Evolutionary conservation across 2,888 invertebrate species (phyloP).

Genomic region (Parelbella ahira): DNA sequence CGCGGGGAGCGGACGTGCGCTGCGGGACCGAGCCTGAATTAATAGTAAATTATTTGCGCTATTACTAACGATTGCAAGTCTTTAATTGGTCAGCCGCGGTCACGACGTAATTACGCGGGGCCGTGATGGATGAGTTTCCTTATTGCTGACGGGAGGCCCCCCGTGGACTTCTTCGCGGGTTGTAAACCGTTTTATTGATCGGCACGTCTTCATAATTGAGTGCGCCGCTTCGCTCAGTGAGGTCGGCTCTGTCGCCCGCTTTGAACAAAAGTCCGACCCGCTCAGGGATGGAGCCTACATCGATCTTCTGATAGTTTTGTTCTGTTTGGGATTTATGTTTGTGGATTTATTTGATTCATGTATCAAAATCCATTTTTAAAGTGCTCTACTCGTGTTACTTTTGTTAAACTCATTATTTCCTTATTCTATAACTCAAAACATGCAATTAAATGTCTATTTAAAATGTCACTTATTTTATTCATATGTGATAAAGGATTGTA

Average conservation of each 20-base stretch:
- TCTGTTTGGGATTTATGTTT: constrained; percentile 3
- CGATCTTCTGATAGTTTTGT: constrained; percentile 6
- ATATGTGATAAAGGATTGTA: too few species aligned
- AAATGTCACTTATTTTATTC: too few species aligned
- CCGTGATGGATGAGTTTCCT: constrained; percentile 31
- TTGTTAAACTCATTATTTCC: too few species aligned
- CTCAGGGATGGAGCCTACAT: constrained; percentile 5
- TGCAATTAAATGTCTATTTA: not conserved
- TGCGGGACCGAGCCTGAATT: constrained; percentile 22
- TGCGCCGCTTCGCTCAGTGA: constrained; percentile 21
- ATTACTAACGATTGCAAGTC: constrained; percentile 41
- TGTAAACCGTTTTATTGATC: constrained; percentile 31
- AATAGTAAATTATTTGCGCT: constrained; percentile 38
- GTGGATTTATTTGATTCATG: constrained; percentile 9
- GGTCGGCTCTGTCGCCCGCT: not conserved
- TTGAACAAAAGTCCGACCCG: too few species aligned
- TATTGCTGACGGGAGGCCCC: constrained; percentile 28
- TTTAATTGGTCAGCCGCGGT: constrained; percentile 39
- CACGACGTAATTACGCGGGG: constrained; percentile 37
- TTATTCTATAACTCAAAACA: too few species aligned
- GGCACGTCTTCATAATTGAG: constrained; percentile 30
- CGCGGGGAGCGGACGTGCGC: constrained; percentile 38
- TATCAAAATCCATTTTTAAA: too few species aligned
- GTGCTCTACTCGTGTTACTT: too few species aligned
- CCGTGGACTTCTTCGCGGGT: constrained; percentile 26